phyloP scores from a whole-genome alignment of 2,113 vertebrate species.

The Agapornis roseicollis region DNA sequence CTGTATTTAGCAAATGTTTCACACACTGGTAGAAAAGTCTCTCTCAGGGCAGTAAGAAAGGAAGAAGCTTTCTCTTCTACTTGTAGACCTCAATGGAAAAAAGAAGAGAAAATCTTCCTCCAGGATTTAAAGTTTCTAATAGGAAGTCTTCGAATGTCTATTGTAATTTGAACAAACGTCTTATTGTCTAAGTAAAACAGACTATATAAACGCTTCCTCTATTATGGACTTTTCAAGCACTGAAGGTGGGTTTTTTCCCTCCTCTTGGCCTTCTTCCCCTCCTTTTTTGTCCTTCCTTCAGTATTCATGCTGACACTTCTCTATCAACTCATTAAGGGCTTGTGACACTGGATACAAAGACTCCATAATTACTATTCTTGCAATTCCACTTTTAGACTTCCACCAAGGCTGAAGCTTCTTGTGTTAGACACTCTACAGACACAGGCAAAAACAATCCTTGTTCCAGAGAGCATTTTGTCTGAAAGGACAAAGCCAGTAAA shows the following conservation, averaged over 20 bases:
- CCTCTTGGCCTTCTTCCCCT: no score
- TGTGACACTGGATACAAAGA: conserved; percentile 52
- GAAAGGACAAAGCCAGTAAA: neutral
- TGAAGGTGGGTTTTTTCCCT: neutral
- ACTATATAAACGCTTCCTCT: conserved; percentile 41
- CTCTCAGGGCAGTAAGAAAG: neutral
- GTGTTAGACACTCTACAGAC: neutral
- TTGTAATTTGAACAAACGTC: conserved; percentile 65
- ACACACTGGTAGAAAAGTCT: neutral
- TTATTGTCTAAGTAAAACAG: conserved; percentile 56
- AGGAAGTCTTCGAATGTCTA: conserved; percentile 44
- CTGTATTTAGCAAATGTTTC: neutral
- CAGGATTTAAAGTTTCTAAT: conserved; percentile 50
- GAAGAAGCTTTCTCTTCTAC: neutral
- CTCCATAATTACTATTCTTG: conserved; percentile 58
- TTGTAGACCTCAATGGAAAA: neutral
- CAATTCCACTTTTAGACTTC: conserved; percentile 29
- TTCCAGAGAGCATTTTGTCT: neutral
- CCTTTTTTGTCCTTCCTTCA: conserved; percentile 37
- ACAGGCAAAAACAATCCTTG: neutral
- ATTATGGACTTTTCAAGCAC: conserved; percentile 28
- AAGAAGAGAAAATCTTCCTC: neutral
- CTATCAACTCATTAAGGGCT: conserved; percentile 43
- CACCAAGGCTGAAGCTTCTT: conserved; percentile 4
- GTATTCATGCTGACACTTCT: conserved; percentile 56